Evolutionary conservation across 2,113 vertebrate species (phyloP), one percentile per base, ranked within the genome.

Genomic region (Myanophis thanlyinensis): DNA sequence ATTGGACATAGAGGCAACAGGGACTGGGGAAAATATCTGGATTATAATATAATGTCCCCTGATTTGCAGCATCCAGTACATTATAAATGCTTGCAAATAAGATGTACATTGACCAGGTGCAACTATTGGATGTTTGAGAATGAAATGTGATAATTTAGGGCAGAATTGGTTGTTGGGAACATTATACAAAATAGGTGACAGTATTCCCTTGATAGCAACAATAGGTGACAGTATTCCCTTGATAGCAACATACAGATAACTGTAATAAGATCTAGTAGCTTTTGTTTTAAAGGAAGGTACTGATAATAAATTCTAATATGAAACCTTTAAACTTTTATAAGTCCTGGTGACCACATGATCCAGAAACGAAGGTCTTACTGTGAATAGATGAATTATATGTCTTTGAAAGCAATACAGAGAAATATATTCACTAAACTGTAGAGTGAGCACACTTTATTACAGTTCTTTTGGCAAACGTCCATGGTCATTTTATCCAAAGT

Each of bases 351-450:
- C 52, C 88, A 85, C 46, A 92, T 89, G 73, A 46, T 44, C 30
- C 80, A 88, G 35, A 92, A 92, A 86, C 88, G 90, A 85, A 62
- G 47, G n/a, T 59, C 52, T 85, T 86, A 51, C 67, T 90, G 53
- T 49, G 23, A 86, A 90, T 86, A 86, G 27, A 90, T 53, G 53
- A 86, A 88, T 47, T 51, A 56, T 8, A 89, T 27, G 44, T 35
- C 23, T 89, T 30, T 92, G 86, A 94, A 89, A 85, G 0, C 91
- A 56, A 73, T 46, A 95, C 27, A 0, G 84, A 95, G 90, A 52
- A 10, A 8, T 13, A 93, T 95, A 80, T 94, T 96, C 89, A 91
- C 52, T 86, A 94, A 94, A 80, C 95, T 91, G 48, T 44, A 1
- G 85, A 94, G 35, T 23, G 30, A 87, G 62, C 51, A 92, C 47